Evolutionary conservation across 2,797 vertebrate species (phyloP).

Genomic region (Nannoperca australis): DNA sequence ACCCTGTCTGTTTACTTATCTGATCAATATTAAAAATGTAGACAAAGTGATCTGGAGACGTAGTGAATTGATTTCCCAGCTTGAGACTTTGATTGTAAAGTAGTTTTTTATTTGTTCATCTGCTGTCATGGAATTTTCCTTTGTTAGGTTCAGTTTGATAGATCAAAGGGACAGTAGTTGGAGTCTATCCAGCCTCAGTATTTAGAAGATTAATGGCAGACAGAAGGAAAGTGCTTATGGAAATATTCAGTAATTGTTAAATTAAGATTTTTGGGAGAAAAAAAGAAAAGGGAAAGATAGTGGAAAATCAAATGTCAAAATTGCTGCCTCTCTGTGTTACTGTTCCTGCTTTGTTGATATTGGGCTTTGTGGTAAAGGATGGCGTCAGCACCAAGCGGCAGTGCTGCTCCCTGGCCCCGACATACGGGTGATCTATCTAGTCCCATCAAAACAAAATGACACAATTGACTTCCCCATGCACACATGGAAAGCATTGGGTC

Average conservation of each 20-base stretch:
- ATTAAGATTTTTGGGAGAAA: conserved; percentile 20
- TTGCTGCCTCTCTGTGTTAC: conserved; percentile 53
- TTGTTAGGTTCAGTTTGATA: conserved; percentile 37
- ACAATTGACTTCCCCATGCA: conserved; percentile 51
- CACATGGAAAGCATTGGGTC: conserved; percentile 78
- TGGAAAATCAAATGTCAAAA: conserved; percentile 65
- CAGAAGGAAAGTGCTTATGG: conserved; percentile 35
- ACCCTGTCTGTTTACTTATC: conserved; percentile 37
- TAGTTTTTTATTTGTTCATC: conserved; percentile 34
- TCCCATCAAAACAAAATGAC: conserved; percentile 76
- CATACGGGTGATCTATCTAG: conserved; percentile 62
- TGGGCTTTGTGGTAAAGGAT: conserved; percentile 53
- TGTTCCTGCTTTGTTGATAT: conserved; percentile 61
- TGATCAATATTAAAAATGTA: conserved; percentile 40
- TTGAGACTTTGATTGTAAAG: conserved; percentile 18
- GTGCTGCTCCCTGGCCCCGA: conserved; percentile 44
- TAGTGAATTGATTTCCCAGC: conserved; percentile 17
- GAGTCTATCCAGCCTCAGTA: conserved; percentile 39
- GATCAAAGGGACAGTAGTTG: conserved; percentile 52
- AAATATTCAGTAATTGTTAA: conserved; percentile 48
- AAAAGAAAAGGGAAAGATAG: conserved; percentile 31
- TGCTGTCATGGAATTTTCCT: conserved; percentile 47
- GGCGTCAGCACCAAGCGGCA: conserved; percentile 55
- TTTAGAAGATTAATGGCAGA: conserved; percentile 48
- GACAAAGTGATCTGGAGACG: conserved; percentile 11